Percentiles rank a stretch among this genome's conserved stretches.
Evolutionary conservation across 2,113 vertebrate genomes (phyloP).

Genomic region (Anguilla japonica): DNA sequence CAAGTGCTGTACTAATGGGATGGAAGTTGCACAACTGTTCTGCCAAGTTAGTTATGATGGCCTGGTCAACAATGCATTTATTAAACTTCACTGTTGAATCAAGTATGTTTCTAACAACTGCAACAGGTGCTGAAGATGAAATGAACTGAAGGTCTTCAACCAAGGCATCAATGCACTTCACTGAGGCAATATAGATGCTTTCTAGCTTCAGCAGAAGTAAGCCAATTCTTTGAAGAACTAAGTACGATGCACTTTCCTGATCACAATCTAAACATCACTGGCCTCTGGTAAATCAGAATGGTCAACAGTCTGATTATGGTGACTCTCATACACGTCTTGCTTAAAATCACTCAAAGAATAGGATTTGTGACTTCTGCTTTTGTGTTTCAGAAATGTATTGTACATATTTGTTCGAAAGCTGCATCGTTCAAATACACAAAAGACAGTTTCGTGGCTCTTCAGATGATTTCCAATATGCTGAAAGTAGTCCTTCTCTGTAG

Average conservation of each 20-base stretch:
- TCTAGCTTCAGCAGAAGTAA: conserved; percentile 41
- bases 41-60: conserved; percentile 32
- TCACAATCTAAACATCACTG: conserved; percentile 29
- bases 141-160: conserved; percentile 43
- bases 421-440: conserved; percentile 24
- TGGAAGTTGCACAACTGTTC: conserved; percentile 33
- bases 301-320: conserved; percentile 28
- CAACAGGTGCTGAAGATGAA: conserved; percentile 20
- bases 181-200: conserved; percentile 30
- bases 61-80: conserved; percentile 36
- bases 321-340: conserved; percentile 21
- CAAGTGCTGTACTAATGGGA: conserved; percentile 30
- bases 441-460: conserved; percentile 20
- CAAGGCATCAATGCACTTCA: conserved; percentile 35
- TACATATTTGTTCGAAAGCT: conserved; percentile 27
- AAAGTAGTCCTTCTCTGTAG: conserved; percentile 19
- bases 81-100: conserved; percentile 26
- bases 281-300: conserved; percentile 19
- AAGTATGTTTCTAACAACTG: conserved; percentile 24
- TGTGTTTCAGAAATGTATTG: conserved; percentile 38
- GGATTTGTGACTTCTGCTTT: conserved; percentile 39
- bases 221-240: conserved; percentile 30
- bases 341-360: conserved; percentile 36
- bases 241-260: conserved; percentile 24
- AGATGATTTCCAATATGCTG: conserved; percentile 15